Conservation (phyloP, 2,888 invertebrate species). For the Agrochola macilenta region DNA sequence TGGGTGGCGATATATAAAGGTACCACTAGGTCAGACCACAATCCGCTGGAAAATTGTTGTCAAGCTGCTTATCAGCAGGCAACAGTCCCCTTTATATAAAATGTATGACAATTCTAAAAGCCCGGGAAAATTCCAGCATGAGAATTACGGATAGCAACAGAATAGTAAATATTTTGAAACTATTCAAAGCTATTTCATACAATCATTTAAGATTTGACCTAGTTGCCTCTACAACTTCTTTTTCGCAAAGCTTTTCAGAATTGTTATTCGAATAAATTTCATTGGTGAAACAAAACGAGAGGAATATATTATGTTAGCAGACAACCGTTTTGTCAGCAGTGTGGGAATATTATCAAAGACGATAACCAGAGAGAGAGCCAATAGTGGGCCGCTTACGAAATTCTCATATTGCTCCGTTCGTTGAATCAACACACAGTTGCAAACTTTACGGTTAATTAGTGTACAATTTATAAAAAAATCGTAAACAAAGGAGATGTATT, state of each 20-base stretch:
- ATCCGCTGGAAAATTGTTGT: conserved; percentile 10
- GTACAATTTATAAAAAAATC: conserved; percentile 58
- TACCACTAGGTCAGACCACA: conserved; percentile 9
- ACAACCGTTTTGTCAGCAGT: conserved; percentile 53
- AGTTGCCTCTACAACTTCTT: conserved; percentile 35
- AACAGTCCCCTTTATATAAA: not conserved
- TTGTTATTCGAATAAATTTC: conserved; percentile 45
- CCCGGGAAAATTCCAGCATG: conserved; percentile 11
- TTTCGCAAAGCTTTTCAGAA: conserved; percentile 37
- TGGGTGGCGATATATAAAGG: conserved; percentile 14
- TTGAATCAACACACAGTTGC: conserved; percentile 56
- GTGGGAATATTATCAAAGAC: conserved; percentile 51
- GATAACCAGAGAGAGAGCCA: conserved; percentile 41
- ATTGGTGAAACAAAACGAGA: conserved; percentile 37
- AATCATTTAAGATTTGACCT: conserved; percentile 51
- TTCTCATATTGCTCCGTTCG: conserved; percentile 37
- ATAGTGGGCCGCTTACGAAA: conserved; percentile 36
- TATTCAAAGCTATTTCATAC: conserved; percentile 36
- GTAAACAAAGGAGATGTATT: conserved; percentile 59
- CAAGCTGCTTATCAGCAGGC: not conserved
- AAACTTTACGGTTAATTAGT: conserved; percentile 53
- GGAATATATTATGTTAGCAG: conserved; percentile 43
- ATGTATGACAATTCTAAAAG: conserved; percentile 9
- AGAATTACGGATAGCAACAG: conserved; percentile 19
- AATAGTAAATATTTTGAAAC: conserved; percentile 55